Base-by-base conservation (phyloP, 1,140 invertebrate species). In the Mycetomoellerius zeteki region DNA sequence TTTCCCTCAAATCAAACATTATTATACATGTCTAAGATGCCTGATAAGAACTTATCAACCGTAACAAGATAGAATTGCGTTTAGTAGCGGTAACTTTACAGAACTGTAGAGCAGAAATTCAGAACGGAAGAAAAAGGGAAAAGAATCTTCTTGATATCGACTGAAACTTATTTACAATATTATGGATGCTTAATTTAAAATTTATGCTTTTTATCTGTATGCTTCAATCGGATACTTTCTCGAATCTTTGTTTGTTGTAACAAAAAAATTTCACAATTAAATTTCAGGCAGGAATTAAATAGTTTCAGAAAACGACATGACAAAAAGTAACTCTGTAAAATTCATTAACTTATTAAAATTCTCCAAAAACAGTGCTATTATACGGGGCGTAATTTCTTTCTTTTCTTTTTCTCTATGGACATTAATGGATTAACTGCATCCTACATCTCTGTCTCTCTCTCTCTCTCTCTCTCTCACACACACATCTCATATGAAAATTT, bases 361-460 rank as follows among this genome's bases (percentile, higher is more conserved):
- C 14, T n/a, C 12, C n/a, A 58, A 54, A 58, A 75, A 52, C 58
- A 75, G 52, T 7, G 24, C 24, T 16, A 62, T 64, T 77, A 77
- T 6, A 10, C 52, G 4, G 19, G 24, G 0, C 21, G 4, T 24
- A 10, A 8, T 24, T 24, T 77, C 64, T 24, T 60, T 77, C 4
- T 62, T 16, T 60, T 14, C 33, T 37, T 37, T 37, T 37, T 37
- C 7, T 37, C 33, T 77, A 24, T n/a, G 21, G 3, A 50, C 37
- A 64, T 77, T 77, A 64, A 47, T 80, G 58, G 21, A 77, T 47
- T 77, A 77, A 64, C 75, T 47, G 19, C 37, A 30, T 21, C 10
- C 6, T 30, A 10, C 37, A 30, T 78, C 33, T 37, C 33, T 37
- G 7, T 33, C 6, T 6, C 33, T 33, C 33, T 33, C 30, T 33